Base-by-base conservation (phyloP, 1,140 invertebrate genomes). In the Idris sp. region DNA sequence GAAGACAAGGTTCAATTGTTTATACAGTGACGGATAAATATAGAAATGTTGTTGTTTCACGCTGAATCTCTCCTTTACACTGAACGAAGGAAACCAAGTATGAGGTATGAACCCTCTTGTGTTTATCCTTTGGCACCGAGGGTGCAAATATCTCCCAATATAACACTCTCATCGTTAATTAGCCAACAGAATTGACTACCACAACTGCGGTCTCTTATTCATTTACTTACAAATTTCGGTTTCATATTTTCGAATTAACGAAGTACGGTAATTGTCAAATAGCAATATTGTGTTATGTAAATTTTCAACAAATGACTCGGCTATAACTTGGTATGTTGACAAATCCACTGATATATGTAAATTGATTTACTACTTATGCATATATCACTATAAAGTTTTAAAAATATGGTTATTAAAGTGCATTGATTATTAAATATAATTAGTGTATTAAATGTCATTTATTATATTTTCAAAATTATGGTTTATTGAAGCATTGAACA, bases 11-110 rank as follows among this genome's bases (percentile, higher is more conserved):
- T 9, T 49, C 25, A 43, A 65, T 46, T 71, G 69, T 59, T 65
- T 72, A 44, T 58, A 41, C 49, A 56, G 64, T 68, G 30, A 48
- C 64, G 74, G 78, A 81, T 83, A 85, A 85, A 83, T 83, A 85
- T 81, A 77, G 77, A 81, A 83, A 84, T 84, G 80, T 84, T 83
- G 82, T 86, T 84, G 82, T 82, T 81, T 79, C 77, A 74, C 56
- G 68, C 58, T 44, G 74, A 74, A 80, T 74, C 64, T 67, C 72
- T 74, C 74, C 69, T 54, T 62, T 56, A 64, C 53, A 62, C 40
- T 71, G 74, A 72, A 76, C 56, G 15, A 22, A 69, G 74, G 73
- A 73, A 76, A 77, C 58, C 67, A 64, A 73, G 46, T 67, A 56
- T 58, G 74, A 74, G 56, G 72, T 69, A 77, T 79, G 62, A 65